These are phyloP conservation scores for Orchesellides sinensis DNA, from an alignment of 2,888 invertebrate genomes.

Conservation along the genomic window DNA sequence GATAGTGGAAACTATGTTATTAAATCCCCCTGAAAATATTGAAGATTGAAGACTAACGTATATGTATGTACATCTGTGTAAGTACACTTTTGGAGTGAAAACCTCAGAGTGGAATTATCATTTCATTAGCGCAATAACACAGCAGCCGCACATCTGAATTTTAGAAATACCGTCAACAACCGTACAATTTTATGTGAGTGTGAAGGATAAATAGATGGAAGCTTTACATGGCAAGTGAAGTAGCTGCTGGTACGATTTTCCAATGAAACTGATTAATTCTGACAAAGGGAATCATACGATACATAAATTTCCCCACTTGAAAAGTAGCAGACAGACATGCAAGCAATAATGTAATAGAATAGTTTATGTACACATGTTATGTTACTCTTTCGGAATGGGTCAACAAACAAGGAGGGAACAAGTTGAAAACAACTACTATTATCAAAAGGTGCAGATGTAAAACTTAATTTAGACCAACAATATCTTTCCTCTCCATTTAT, in stretches of 20 bases:
- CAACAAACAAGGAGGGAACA: constrained; percentile 44
- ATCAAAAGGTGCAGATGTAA: constrained; percentile 18
- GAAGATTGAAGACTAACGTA: no score
- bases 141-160: no score
- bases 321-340: background rate
- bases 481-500: background rate
- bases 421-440: no score
- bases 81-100: background rate
- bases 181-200: no score
- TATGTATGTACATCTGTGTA: no score
- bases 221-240: background rate
- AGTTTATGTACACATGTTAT: background rate
- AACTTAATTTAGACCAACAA: background rate
- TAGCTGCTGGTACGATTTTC: constrained; percentile 1
- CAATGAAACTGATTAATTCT: constrained; percentile 42
- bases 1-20: background rate
- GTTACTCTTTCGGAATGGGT: background rate
- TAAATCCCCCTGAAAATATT: background rate
- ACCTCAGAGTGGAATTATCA: no score
- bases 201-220: no score
- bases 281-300: constrained; percentile 38
- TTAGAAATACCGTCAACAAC: no score
- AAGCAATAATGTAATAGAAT: background rate
- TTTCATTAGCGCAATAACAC: no score
- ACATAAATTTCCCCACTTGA: background rate